Evolutionary conservation across 2,888 invertebrate genomes (phyloP), one percentile per base, ranked within the genome.

Genomic region (Thalpophila matura): DNA sequence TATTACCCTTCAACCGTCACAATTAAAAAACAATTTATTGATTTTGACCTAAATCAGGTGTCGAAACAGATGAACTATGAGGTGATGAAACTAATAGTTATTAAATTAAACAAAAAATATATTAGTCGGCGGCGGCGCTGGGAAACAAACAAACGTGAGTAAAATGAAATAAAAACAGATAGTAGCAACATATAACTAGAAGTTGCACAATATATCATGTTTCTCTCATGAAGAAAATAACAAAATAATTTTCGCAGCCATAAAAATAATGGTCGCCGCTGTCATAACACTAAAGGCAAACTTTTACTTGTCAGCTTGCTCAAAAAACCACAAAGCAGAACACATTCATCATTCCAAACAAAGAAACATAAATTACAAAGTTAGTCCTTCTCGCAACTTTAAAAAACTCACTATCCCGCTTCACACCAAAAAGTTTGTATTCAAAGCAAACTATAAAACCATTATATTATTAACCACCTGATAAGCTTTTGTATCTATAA

Each of bases 341-440:
- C 42, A 59, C 74, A 76, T 78, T 68, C 60, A 71, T 79, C 63
- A 78, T 63, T 38, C 20, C 62, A 62, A 82, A 87, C 87, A 88
- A 88, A 85, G 87, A 83, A 72, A 78, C 84, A 89, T 91, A 89
- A 90, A 90, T 89, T 85, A 87, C 85, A 81, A 85, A 82, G 82
- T 82, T 84, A 82, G 78, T 62, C 59, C 40, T 26, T 27, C 51
- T 43, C 62, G 50, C 60, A 70, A 61, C 53, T 75, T 66, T 69
- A 64, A 55, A 57, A 46, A 59, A 33, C 37, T 37, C 56, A 62
- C 64, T 72, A 66, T 66, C 53, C 60, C 35, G 56, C 35, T 53
- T 57, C 47, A 42, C 16, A 43, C 31, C 29, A 50, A 66, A 76
- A 58, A 45, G 49, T 74, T 74, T 69, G 49, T 61, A 56, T 57